Evolutionary conservation across 2,888 invertebrate genomes (phyloP), one percentile per base, ranked within the genome.

Genomic region (Nomada fucata): DNA sequence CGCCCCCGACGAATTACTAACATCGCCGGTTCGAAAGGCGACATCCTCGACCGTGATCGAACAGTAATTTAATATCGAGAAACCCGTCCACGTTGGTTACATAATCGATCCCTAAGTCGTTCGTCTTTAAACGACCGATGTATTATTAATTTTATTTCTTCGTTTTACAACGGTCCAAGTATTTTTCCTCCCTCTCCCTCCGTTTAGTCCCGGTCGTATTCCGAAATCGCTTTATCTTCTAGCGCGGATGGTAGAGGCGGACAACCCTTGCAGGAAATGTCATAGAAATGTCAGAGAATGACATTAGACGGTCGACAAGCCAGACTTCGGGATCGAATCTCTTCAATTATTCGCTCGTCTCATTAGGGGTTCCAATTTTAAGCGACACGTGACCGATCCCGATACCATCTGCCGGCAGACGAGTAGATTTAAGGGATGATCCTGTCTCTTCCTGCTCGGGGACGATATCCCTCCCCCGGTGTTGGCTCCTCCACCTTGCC

Each of bases 361-460:
- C 65, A 76, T 86, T 82, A 76, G 60, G 47, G 50, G 53, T 64
- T 70, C 65, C 76, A 68, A 85, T 83, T 79, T 77, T 68, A 79
- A 64, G 59, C 53, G 55, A 64, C 71, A 29, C 57, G 69, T 64
- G 79, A 72, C 59, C 75, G 59, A 83, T 79, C 72, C 29, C 64
- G 85, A 70, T 75, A 75, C 76, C 80, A 82, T 85, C 80, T 83
- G 88, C 69, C 65, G 53, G 60, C 71, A 64, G 76, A 50, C 61
- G 36, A 47, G 53, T 47, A 78, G 76, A 75, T 87, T 86, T 81
- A 74, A 77, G 74, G 67, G 72, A 76, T 79, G 76, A 83, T 65
- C 44, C 59, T 15, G 11, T 63, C 72, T 60, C 69, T 70, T 61
- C 59, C 73, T 81, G 69, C 47, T 61, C 67, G 13, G 23, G 26